A percentile compares a stretch with the other conserved stretches of the same genome.
Conservation (phyloP, 2,797 vertebrate genomes). For the Alexandromys oeconomus region DNA sequence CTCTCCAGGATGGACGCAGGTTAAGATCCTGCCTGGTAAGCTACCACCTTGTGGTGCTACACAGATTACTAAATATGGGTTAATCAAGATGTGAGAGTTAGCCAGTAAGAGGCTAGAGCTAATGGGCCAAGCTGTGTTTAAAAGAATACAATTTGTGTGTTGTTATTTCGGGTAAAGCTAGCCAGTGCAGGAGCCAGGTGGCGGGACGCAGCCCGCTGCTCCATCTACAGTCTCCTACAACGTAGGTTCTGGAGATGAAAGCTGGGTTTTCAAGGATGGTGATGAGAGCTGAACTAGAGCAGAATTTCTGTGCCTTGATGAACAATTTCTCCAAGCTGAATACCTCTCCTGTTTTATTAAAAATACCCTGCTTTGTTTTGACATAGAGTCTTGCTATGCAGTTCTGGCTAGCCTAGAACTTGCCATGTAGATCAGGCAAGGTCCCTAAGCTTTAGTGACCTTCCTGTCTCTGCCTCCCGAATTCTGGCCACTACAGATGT, state of each 20-base stretch:
- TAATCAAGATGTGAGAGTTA: too few species aligned
- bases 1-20: too few species aligned
- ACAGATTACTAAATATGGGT: too few species aligned
- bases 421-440: neutral
- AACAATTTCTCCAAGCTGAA: conserved; percentile 24
- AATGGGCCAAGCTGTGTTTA: too few species aligned
- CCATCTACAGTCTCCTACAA: neutral
- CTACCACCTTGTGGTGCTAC: too few species aligned
- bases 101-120: too few species aligned
- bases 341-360: neutral
- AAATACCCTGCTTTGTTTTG: neutral
- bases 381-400: neutral
- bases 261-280: neutral
- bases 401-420: neutral
- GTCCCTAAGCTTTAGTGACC: neutral
- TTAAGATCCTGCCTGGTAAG: too few species aligned
- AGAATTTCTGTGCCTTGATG: neutral
- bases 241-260: neutral
- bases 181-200: too few species aligned
- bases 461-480: neutral
- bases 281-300: neutral
- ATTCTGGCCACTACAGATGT: neutral
- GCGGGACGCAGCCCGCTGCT: too few species aligned
- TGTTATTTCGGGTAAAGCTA: too few species aligned
- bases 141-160: too few species aligned